Evolutionary conservation across 2,888 invertebrate genomes (phyloP).

Genomic region (Ophraella communa): DNA sequence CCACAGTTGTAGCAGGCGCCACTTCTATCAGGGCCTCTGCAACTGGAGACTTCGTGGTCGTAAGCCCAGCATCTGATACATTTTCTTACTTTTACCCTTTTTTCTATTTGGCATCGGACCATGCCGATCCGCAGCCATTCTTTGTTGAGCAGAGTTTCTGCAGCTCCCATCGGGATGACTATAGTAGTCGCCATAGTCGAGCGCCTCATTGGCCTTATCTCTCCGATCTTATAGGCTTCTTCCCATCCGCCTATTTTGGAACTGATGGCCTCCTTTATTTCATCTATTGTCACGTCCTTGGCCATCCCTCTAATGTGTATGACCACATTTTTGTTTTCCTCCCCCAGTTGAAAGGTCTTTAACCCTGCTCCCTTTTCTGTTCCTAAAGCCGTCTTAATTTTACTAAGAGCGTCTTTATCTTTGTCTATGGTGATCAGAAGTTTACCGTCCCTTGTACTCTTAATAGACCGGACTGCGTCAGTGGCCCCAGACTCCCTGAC

Average conservation of each 20-base stretch:
- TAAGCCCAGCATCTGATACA: constrained; percentile 19
- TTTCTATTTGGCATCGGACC: constrained; percentile 7
- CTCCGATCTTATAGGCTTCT: not conserved
- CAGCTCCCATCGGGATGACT: not conserved
- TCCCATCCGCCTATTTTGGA: not conserved
- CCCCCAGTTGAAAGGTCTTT: not conserved
- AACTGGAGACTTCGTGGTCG: constrained; percentile 5
- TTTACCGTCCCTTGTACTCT: not conserved
- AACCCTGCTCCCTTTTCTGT: no score
- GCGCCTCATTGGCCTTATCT: not conserved
- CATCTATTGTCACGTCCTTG: not conserved
- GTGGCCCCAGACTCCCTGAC: not conserved
- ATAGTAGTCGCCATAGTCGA: not conserved
- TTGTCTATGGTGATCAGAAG: not conserved
- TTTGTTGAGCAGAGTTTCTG: not conserved
- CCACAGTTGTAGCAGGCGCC: constrained; percentile 10
- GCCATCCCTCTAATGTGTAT: constrained; percentile 1
- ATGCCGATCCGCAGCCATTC: not conserved
- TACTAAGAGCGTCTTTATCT: not conserved
- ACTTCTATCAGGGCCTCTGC: constrained; percentile 1
- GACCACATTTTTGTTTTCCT: not conserved
- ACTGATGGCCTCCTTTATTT: not conserved
- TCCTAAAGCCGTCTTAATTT: not conserved
- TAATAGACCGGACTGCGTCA: not conserved
- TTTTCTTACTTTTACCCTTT: not conserved